Percentiles rank a stretch among this genome's conserved stretches.
Conservation (phyloP, 2,113 vertebrate species). For the Casuarius casuarius region DNA sequence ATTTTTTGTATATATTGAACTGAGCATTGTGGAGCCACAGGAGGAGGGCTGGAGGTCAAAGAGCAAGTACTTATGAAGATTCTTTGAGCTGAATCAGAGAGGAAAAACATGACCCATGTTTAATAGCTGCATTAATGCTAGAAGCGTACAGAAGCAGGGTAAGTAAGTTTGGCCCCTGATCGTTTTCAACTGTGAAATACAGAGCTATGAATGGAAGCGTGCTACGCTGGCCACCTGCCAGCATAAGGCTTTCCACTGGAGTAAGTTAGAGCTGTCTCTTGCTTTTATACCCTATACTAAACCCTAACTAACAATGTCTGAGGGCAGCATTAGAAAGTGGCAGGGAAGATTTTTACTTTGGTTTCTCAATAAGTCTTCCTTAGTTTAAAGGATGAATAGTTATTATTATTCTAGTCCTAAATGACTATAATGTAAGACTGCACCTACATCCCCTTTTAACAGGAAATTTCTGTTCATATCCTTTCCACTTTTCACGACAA, state of each 20-base stretch:
- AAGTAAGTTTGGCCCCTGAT: not conserved
- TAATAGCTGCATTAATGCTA: not conserved
- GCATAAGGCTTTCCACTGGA: not conserved
- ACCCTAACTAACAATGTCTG: not conserved
- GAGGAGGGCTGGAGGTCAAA: not conserved
- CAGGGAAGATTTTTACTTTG: not conserved
- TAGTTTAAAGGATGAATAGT: not conserved
- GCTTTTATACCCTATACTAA: not conserved
- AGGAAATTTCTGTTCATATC: not conserved
- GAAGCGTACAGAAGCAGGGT: not conserved
- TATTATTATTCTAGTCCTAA: not conserved
- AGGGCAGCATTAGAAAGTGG: not conserved
- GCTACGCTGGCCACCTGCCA: not conserved
- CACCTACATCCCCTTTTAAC: not conserved
- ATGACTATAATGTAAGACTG: not conserved
- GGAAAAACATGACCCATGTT: not conserved
- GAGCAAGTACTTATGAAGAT: not conserved
- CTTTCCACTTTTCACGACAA: not conserved
- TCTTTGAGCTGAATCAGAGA: not conserved
- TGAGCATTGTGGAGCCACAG: not conserved
- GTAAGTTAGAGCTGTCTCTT: not conserved
- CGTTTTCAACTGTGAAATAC: not conserved
- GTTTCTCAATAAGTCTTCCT: not conserved
- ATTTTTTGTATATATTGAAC: not conserved
- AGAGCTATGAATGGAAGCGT: not conserved